Base-by-base conservation (phyloP, 2,113 vertebrate genomes). In the Psilopogon haemacephalus region DNA sequence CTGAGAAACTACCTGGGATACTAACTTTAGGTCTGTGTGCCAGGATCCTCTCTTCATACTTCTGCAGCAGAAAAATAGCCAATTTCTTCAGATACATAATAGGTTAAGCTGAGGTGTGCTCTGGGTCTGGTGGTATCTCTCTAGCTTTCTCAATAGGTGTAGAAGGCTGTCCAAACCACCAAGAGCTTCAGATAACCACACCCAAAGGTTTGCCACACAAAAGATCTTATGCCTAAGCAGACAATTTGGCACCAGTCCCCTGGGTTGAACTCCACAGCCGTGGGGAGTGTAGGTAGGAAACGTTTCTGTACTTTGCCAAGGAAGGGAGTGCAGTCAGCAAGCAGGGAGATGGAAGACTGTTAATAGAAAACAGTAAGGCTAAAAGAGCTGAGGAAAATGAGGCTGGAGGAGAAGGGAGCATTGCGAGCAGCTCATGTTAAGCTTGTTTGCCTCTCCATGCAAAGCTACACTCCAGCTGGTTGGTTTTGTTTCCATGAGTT, bases 31-130 rank as follows among this genome's bases (percentile, higher is more conserved):
- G 15, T 63, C 3, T 63, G 46, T 37, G 65, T 42, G 37, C 16
- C 37, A n/a, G n/a, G 42, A 78, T 35, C 46, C 26, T 21, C 64
- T 77, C n/a, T 33, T 80, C 33, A 32, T 4, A 23, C 28, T 12
- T 11, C 21, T 38, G 52, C 55, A 72, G 50, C 3, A 5, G 24
- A 69, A 23, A 68, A 58, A 0, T 0, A 59, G 19, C 21, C 21
- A 42, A 4, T n/a, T 89, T 56, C 62, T 62, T 42, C 38, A 37
- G 32, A 7, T 8, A 6, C 2, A 1, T 15, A 12, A 26, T 1
- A 2, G 1, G 58, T 40, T 20, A 42, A 50, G 8, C 23, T 72
- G 52, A 35, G 40, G 42, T 63, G 59, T 79, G 67, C 10, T 54
- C 54, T 69, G 4, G 37, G 10, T 10, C 26, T 40, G 40, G 18